Percentiles rank a stretch among this genome's conserved stretches.
phyloP scores from a whole-genome alignment of 1,140 invertebrate species.

The Lepidotrigona ventralis region DNA sequence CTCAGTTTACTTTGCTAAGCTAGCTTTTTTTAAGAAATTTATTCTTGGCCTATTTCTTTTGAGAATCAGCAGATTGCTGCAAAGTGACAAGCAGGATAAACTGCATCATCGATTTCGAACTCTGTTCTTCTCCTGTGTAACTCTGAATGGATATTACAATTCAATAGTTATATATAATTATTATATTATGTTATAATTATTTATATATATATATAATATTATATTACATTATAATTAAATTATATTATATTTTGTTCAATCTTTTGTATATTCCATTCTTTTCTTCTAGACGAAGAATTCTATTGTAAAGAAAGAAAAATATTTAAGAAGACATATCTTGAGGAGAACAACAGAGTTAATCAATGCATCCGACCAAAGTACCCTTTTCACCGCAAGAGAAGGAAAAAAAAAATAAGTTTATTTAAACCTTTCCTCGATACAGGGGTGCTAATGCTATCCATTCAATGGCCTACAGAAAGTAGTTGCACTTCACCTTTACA shows the following conservation, averaged over 20 bases:
- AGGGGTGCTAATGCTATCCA: background rate
- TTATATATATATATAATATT: too few species aligned
- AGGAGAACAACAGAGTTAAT: background rate
- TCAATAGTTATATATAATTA: too few species aligned
- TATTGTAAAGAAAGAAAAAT: too few species aligned
- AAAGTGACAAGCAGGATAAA: background rate
- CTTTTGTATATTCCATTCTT: too few species aligned
- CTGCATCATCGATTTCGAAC: background rate
- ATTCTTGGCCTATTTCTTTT: background rate
- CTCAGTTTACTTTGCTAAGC: background rate
- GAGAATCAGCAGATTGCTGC: background rate
- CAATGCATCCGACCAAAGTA: background rate
- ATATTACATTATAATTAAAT: too few species aligned
- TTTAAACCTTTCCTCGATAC: background rate
- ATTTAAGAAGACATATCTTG: too few species aligned
- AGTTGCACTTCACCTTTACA: background rate
- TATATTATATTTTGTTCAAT: too few species aligned
- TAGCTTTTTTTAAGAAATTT: background rate
- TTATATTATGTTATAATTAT: too few species aligned
- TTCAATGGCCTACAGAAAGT: background rate
- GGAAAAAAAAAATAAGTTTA: background rate
- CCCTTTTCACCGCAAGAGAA: too few species aligned
- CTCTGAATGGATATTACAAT: too few species aligned
- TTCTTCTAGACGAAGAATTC: too few species aligned
- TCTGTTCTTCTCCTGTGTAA: too few species aligned